phyloP scores from a whole-genome alignment of 2,888 invertebrate genomes.

The Exephanes ischioxanthus region DNA sequence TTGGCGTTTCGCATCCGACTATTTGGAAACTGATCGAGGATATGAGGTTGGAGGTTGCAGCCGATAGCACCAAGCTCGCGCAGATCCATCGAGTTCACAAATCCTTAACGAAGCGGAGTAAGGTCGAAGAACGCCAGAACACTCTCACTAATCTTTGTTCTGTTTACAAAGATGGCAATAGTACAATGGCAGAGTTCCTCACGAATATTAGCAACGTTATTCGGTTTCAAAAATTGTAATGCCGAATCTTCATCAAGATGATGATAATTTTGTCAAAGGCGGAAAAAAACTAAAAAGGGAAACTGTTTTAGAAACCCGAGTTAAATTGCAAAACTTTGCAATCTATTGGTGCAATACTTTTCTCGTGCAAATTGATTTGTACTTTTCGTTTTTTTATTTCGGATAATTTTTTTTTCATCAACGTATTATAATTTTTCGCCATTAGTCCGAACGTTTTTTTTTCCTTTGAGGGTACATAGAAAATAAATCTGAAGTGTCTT shows the following conservation, averaged over 20 bases:
- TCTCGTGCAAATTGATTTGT: no score
- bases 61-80: constrained; percentile 35
- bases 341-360: no score
- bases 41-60: constrained; percentile 31
- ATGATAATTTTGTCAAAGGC: background rate
- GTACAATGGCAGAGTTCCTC: background rate
- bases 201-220: background rate
- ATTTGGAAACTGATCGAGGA: constrained; percentile 28
- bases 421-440: no score
- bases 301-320: background rate
- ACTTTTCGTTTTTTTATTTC: no score
- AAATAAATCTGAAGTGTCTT: no score
- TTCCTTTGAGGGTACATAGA: no score
- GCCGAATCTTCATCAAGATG: background rate
- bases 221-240: constrained; percentile 4
- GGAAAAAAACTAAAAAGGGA: background rate
- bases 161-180: background rate
- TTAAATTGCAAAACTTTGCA: background rate
- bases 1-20: constrained; percentile 20
- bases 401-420: no score
- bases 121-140: constrained; percentile 1
- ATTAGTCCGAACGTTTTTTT: no score
- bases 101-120: background rate
- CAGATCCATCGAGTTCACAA: constrained; percentile 11
- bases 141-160: constrained; percentile 28